phyloP scores from a whole-genome alignment of 2,888 invertebrate species.

The Parnassius apollo region DNA sequence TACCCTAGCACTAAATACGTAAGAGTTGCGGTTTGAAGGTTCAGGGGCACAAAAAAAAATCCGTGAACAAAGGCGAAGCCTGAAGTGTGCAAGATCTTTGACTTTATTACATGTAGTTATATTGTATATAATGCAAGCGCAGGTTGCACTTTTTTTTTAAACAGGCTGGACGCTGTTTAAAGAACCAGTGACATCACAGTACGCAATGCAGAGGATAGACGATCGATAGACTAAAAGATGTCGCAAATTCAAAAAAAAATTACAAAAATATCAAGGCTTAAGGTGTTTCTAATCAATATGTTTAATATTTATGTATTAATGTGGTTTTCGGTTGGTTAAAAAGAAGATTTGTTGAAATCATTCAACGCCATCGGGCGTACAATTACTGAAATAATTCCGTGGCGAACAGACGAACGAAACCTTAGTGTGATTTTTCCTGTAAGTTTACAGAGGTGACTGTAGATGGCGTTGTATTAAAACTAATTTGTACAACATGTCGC shows the following conservation, averaged over 20 bases:
- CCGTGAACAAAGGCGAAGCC: too few relatives aligned
- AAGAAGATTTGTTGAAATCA: neutral
- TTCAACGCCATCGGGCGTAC: conserved; percentile 29
- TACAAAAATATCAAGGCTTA: neutral
- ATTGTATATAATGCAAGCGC: too few relatives aligned
- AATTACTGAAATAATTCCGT: conserved; percentile 6
- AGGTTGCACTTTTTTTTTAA: conserved; percentile 4
- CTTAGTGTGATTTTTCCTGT: neutral
- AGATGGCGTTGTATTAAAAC: conserved; percentile 32
- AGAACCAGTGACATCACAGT: conserved; percentile 63
- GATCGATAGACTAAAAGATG: conserved; percentile 34
- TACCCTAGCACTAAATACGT: neutral
- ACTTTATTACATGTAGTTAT: too few relatives aligned
- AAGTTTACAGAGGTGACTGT: conserved; percentile 1
- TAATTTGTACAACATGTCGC: neutral
- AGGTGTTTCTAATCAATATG: too few relatives aligned
- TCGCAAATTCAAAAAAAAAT: neutral
- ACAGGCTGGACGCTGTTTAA: conserved; percentile 50
- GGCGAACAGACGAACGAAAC: neutral
- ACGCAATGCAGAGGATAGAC: conserved; percentile 36
- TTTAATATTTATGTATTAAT: too few relatives aligned
- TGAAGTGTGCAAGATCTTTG: conserved; percentile 3
- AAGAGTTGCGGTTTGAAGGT: conserved; percentile 22
- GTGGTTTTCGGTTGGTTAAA: too few relatives aligned
- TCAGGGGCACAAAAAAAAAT: conserved; percentile 1